phyloP scores from a whole-genome alignment of 2,888 invertebrate species.

The Dynastes grantii region DNA sequence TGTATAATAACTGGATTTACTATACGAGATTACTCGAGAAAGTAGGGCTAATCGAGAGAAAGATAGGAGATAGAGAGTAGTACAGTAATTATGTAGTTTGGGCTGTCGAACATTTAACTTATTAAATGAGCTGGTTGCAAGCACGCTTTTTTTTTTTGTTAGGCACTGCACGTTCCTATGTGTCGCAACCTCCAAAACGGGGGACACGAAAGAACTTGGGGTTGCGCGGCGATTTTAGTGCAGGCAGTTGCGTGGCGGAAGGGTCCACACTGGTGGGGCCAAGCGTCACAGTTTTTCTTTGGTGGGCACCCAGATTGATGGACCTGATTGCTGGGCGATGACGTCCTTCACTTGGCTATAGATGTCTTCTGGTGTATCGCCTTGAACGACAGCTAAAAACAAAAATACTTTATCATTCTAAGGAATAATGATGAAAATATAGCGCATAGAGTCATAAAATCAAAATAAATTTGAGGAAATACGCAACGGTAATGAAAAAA shows the following conservation, averaged over 20 bases:
- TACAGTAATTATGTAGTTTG: slow-evolving; percentile 26
- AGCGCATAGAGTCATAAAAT: no score
- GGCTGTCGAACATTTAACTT: slow-evolving; percentile 45
- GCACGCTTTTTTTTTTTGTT: slow-evolving; percentile 59
- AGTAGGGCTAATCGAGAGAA: slow-evolving; percentile 44
- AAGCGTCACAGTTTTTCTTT: slow-evolving; percentile 94
- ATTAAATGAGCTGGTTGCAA: slow-evolving; percentile 63
- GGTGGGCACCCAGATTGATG: slow-evolving; percentile 97
- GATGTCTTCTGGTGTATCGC: slow-evolving; percentile 98
- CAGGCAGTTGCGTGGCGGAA: slow-evolving; percentile 72
- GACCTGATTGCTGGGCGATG: slow-evolving; percentile 95
- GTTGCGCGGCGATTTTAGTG: slow-evolving; percentile 61
- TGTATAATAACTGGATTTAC: slow-evolving; percentile 59
- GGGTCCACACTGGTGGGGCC: slow-evolving; percentile 75
- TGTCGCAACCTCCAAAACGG: slow-evolving; percentile 45
- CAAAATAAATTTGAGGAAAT: no score
- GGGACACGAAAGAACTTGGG: slow-evolving; percentile 49
- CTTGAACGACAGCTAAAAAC: slow-evolving; percentile 91
- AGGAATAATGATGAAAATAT: no score
- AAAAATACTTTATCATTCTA: no score
- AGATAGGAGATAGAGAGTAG: slow-evolving; percentile 56
- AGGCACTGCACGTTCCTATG: slow-evolving; percentile 58
- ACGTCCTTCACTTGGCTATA: slow-evolving; percentile 96
- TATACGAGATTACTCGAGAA: slow-evolving; percentile 61
- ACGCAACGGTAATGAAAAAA: no score